phyloP scores from a whole-genome alignment of 2,113 vertebrate species.

The Otolemur garnettii region DNA sequence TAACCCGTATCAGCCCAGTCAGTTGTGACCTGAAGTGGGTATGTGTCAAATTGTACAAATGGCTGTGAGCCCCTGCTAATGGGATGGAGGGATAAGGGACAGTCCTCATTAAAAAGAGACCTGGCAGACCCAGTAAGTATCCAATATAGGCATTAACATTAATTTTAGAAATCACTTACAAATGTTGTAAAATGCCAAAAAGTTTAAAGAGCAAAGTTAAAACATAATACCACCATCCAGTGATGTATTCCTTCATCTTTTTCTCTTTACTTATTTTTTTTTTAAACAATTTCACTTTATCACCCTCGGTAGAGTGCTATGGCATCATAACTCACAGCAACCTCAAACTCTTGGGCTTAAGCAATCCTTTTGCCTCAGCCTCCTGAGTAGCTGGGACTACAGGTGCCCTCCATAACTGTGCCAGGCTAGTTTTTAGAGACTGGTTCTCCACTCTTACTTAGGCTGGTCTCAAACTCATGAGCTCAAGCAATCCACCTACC shows the following conservation, averaged over 20 bases:
- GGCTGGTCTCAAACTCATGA: too few relatives aligned
- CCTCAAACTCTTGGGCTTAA: too few relatives aligned
- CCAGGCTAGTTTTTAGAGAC: too few relatives aligned
- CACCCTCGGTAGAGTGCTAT: too few relatives aligned
- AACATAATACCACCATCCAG: background rate
- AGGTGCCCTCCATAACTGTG: too few relatives aligned
- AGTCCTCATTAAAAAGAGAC: background rate
- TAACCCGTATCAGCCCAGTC: background rate
- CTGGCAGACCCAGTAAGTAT: background rate
- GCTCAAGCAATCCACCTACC: too few relatives aligned
- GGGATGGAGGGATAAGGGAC: background rate
- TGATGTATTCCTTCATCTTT: slow-evolving; percentile 39
- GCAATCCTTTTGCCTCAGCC: too few relatives aligned
- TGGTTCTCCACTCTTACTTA: too few relatives aligned
- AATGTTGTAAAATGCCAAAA: slow-evolving; percentile 50
- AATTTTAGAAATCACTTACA: slow-evolving; percentile 52
- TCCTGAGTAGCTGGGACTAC: too few relatives aligned
- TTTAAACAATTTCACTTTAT: too few relatives aligned
- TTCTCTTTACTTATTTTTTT: background rate
- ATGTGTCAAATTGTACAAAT: slow-evolving; percentile 31
- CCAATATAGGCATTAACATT: background rate
- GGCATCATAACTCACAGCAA: too few relatives aligned
- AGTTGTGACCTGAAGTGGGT: background rate
- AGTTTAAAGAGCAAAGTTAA: slow-evolving; percentile 40
- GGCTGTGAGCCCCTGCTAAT: background rate